phyloP scores from a whole-genome alignment of 2,113 vertebrate genomes.

The Cygnus atratus region DNA sequence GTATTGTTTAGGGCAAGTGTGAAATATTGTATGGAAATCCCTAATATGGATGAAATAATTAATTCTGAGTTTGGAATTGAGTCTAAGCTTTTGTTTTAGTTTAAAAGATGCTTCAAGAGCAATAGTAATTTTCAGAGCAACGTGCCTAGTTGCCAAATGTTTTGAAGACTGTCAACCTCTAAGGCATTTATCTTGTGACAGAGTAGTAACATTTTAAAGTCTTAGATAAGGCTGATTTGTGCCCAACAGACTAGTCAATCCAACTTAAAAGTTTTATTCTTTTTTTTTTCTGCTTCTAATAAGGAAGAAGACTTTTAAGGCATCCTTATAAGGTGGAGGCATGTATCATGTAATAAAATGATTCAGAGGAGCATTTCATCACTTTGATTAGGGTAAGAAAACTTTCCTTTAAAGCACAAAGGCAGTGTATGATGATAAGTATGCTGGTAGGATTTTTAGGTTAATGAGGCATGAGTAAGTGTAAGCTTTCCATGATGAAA shows the following conservation, averaged over 20 bases:
- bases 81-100: background rate
- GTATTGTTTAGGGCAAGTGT: background rate
- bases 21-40: background rate
- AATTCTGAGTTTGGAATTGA: background rate
- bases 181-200: background rate
- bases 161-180: background rate
- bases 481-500: background rate
- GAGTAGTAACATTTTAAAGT: background rate
- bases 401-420: background rate
- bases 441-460: slow-evolving; percentile 3
- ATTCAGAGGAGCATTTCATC: background rate
- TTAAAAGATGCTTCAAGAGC: background rate
- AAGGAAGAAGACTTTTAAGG: background rate
- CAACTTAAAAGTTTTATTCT: background rate
- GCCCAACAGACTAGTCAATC: background rate
- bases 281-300: background rate
- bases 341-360: background rate
- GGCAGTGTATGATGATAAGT: background rate
- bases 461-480: slow-evolving; percentile 18
- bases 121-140: background rate
- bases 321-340: background rate
- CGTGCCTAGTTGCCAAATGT: background rate
- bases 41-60: background rate
- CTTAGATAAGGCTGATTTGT: background rate
- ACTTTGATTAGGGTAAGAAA: background rate